Conservation (phyloP, 2,113 vertebrate species). For the Anthoscopus minutus region DNA sequence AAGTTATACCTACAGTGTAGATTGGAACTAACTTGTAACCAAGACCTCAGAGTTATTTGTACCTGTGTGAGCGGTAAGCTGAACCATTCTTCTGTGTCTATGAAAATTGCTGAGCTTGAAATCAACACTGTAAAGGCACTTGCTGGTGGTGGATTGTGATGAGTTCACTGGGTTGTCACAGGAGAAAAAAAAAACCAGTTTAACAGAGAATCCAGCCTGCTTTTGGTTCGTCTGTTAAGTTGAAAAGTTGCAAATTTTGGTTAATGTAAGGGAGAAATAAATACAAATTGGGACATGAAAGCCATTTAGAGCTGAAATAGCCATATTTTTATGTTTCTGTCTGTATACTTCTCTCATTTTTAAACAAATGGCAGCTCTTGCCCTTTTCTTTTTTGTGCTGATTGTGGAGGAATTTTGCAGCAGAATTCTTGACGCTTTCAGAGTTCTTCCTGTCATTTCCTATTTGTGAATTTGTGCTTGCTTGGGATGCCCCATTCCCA, state of each 20-base stretch:
- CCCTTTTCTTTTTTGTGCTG: neutral
- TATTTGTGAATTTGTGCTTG: neutral
- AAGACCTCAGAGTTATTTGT: conserved; percentile 59
- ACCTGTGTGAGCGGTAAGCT: conserved; percentile 41
- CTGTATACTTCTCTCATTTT: neutral
- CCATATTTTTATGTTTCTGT: neutral
- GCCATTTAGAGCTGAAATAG: neutral
- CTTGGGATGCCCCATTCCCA: neutral
- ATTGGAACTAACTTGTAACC: conserved; percentile 57
- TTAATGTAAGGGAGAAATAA: neutral
- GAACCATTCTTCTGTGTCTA: conserved; percentile 17
- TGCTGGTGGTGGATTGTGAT: neutral
- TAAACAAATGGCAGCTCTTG: neutral
- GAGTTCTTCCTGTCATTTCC: neutral
- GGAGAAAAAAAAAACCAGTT: neutral
- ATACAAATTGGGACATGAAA: neutral
- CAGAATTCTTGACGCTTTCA: neutral
- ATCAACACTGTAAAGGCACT: neutral
- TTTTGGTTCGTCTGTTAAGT: neutral
- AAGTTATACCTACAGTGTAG: conserved; percentile 47
- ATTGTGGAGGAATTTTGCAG: neutral
- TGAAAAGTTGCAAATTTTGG: neutral
- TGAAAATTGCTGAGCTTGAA: conserved; percentile 7
- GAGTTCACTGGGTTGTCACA: neutral
- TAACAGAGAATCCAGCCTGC: no score